These are phyloP conservation scores for Linnaemya vulpina DNA, from an alignment of 2,888 invertebrate genomes.

Conservation along the genomic window DNA sequence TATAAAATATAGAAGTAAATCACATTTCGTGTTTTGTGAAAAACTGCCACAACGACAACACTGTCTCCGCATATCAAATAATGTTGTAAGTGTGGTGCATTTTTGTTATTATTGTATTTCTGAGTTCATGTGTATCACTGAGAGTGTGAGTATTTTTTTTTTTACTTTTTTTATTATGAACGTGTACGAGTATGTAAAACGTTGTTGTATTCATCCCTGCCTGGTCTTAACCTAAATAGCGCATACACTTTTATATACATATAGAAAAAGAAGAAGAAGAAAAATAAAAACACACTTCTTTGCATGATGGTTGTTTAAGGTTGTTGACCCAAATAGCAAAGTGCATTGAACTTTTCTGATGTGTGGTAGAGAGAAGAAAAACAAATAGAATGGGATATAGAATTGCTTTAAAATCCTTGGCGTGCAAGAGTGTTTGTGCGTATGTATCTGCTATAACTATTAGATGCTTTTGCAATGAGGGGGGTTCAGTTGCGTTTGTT, in stretches of 20 bases:
- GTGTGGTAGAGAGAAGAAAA: constrained; percentile 54
- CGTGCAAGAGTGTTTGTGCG: not conserved
- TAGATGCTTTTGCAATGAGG: not conserved
- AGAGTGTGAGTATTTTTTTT: constrained; percentile 35
- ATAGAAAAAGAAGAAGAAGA: not conserved
- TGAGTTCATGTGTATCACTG: constrained; percentile 1
- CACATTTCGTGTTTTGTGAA: not conserved
- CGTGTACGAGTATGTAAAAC: not conserved
- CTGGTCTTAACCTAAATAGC: constrained; percentile 79
- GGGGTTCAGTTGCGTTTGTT: constrained; percentile 11
- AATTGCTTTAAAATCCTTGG: constrained; percentile 10
- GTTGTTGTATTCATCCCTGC: constrained; percentile 64
- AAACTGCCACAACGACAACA: not conserved
- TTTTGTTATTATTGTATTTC: constrained; percentile 7
- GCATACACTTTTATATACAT: constrained; percentile 20
- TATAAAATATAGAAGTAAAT: too few relatives aligned
- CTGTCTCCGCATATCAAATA: not conserved
- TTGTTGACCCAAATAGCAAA: constrained; percentile 83
- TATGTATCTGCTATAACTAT: not conserved
- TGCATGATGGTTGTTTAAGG: constrained; percentile 75
- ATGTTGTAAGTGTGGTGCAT: constrained; percentile 5
- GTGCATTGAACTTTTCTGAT: constrained; percentile 82
- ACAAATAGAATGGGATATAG: not conserved
- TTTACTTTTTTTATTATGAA: constrained; percentile 2
- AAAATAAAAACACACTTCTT: constrained; percentile 18